These are phyloP conservation scores for Aleiodes leptofemur DNA, from an alignment of 2,888 invertebrate genomes.

Conservation along the genomic window DNA sequence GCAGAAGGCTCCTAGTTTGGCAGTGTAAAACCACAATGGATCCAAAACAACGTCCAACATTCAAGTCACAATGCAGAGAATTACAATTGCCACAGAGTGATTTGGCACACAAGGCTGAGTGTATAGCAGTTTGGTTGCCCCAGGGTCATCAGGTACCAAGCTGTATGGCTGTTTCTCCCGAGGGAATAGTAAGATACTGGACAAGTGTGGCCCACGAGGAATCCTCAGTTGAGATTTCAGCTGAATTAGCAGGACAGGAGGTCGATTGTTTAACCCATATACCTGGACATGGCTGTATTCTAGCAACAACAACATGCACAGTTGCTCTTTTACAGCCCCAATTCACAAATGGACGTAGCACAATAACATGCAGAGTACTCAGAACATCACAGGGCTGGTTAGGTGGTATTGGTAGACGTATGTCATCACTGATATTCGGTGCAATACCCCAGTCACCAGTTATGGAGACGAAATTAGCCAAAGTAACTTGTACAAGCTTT, in stretches of 20 bases:
- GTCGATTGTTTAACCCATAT: conserved; percentile 85
- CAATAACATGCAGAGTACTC: conserved; percentile 81
- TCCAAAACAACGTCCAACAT: conserved; percentile 73
- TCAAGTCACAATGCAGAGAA: conserved; percentile 86
- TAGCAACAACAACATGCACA: conserved; percentile 95
- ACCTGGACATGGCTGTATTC: conserved; percentile 85
- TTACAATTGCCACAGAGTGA: conserved; percentile 93
- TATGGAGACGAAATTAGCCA: conserved; percentile 82
- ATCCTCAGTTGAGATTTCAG: conserved; percentile 88
- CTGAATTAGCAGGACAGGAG: conserved; percentile 92
- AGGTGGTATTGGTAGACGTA: conserved; percentile 89
- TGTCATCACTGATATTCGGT: conserved; percentile 89
- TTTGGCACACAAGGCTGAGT: conserved; percentile 91
- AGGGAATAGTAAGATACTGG: conserved; percentile 96
- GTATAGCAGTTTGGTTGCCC: conserved; percentile 84
- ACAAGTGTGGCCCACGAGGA: conserved; percentile 92
- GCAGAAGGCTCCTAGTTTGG: conserved; percentile 91
- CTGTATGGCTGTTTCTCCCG: conserved; percentile 94
- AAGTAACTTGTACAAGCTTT: conserved; percentile 76
- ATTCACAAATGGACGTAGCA: conserved; percentile 81
- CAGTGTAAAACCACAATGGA: conserved; percentile 79
- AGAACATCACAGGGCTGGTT: conserved; percentile 89
- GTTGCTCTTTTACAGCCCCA: conserved; percentile 84
- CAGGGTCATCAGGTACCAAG: conserved; percentile 83
- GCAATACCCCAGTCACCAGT: conserved; percentile 80